phyloP scores from a whole-genome alignment of 2,113 vertebrate species.

The Hystrix brachyura region DNA sequence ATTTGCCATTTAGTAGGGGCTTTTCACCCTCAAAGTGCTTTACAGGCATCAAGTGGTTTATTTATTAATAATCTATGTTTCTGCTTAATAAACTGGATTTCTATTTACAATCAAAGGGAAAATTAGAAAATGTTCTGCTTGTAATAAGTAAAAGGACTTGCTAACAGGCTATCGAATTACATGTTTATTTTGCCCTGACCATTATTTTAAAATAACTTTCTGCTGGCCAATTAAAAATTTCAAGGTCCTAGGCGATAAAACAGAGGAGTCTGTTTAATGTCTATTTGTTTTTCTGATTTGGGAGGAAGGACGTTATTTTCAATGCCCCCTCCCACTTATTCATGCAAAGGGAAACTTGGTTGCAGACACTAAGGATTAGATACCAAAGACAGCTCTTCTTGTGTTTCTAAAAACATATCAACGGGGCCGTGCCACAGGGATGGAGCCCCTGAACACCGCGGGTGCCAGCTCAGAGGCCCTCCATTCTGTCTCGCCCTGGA shows the following conservation, averaged over 20 bases:
- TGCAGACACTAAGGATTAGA: conserved; percentile 77
- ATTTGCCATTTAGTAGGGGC: conserved; percentile 82
- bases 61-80: conserved; percentile 85
- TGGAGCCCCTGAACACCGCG: background rate
- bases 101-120: conserved; percentile 84
- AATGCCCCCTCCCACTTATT: background rate
- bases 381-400: conserved; percentile 66
- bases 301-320: conserved; percentile 53
- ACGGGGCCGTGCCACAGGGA: background rate
- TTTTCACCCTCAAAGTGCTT: conserved; percentile 81
- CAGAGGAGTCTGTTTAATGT: conserved; percentile 74
- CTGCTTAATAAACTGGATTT: conserved; percentile 87
- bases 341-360: conserved; percentile 53
- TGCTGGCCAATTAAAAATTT: conserved; percentile 79
- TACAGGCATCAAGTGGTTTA: conserved; percentile 79
- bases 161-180: conserved; percentile 65
- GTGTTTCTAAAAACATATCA: conserved; percentile 58
- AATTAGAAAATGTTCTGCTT: conserved; percentile 82
- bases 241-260: conserved; percentile 65
- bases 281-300: conserved; percentile 87
- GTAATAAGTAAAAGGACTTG: conserved; percentile 78
- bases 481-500: conserved; percentile 69
- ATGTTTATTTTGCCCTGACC: conserved; percentile 86
- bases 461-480: conserved; percentile 57
- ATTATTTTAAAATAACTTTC: conserved; percentile 88